Conservation (phyloP, 2,797 vertebrate species). For the Danio jaintianensis region DNA sequence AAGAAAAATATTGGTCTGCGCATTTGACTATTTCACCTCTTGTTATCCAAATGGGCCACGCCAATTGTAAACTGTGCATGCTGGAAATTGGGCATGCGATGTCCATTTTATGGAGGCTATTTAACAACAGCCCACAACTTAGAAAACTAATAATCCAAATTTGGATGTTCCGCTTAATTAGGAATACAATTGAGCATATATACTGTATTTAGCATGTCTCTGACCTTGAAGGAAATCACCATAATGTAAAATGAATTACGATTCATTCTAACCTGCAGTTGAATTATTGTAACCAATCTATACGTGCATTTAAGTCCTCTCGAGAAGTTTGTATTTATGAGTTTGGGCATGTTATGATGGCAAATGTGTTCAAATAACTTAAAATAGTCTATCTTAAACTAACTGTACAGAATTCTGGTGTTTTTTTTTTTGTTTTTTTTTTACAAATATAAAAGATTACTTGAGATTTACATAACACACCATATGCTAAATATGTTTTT, state of each 20-base stretch:
- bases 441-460: too few species aligned
- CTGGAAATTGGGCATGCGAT: constrained; percentile 32
- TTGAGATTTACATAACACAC: too few species aligned
- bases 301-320: too few species aligned
- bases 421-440: too few species aligned
- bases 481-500: too few species aligned
- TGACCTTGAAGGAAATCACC: background rate
- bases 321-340: too few species aligned
- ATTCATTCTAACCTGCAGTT: background rate
- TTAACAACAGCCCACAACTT: constrained; percentile 36
- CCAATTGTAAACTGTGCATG: constrained; percentile 33
- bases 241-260: background rate
- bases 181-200: background rate
- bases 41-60: background rate
- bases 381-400: too few species aligned
- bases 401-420: too few species aligned
- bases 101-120: constrained; percentile 26
- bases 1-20: background rate
- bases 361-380: too few species aligned
- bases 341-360: too few species aligned
- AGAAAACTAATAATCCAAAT: constrained; percentile 31
- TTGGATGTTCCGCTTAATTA: constrained; percentile 5
- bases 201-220: background rate
- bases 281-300: background rate
- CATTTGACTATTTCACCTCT: background rate